These are phyloP conservation scores for Alloscopus bannaensis DNA, from an alignment of 2,888 invertebrate genomes.

Conservation along the genomic window DNA sequence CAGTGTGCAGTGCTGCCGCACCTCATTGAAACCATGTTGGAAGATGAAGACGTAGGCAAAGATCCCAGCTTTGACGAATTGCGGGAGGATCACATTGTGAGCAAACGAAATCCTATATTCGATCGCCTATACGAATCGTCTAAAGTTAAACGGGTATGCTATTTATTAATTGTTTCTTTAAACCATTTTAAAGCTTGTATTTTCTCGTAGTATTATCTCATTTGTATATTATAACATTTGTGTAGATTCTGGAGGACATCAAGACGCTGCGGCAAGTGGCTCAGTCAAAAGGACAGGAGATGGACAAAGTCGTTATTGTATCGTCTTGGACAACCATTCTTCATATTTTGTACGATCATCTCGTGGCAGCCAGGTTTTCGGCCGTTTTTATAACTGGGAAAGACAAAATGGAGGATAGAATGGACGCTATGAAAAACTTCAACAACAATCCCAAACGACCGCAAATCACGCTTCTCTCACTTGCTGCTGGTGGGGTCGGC, in stretches of 20 bases:
- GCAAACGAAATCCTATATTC: conserved; percentile 67
- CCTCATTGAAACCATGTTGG: conserved; percentile 82
- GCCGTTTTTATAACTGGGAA: conserved; percentile 85
- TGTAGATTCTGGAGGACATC: conserved; percentile 61
- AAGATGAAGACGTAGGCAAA: conserved; percentile 76
- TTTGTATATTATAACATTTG: neutral
- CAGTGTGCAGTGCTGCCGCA: conserved; percentile 94
- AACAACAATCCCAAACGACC: conserved; percentile 59
- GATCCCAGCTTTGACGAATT: conserved; percentile 75
- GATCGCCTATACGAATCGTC: conserved; percentile 58
- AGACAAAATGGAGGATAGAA: conserved; percentile 56
- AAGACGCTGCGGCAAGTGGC: conserved; percentile 77
- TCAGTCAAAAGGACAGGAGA: conserved; percentile 78
- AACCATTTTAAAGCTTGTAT: too few relatives aligned
- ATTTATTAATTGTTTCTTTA: neutral
- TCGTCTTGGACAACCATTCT: conserved; percentile 95
- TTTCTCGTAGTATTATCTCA: too few relatives aligned
- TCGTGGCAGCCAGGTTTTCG: conserved; percentile 78
- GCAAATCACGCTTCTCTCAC: conserved; percentile 85
- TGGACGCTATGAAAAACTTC: conserved; percentile 61
- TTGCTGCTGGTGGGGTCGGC: conserved; percentile 96
- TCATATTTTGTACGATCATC: conserved; percentile 82
- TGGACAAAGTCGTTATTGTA: conserved; percentile 88
- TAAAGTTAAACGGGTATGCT: conserved; percentile 63
- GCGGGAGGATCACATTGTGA: conserved; percentile 53